These are phyloP conservation scores for Zaprionus davidi DNA, from an alignment of 1,140 invertebrate species.

Conservation along the genomic window DNA sequence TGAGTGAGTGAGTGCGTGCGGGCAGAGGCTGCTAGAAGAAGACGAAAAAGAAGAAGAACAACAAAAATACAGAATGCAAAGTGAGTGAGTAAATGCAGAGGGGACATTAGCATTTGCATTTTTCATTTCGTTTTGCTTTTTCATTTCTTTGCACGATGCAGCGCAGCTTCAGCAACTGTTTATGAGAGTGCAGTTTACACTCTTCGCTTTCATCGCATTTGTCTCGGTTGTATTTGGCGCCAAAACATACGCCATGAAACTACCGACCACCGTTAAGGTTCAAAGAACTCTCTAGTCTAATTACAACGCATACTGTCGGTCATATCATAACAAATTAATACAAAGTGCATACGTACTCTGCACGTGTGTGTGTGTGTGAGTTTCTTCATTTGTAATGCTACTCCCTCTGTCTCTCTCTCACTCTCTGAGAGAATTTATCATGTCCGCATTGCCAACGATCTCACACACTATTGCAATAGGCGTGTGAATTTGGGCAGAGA, in stretches of 20 bases:
- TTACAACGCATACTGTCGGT: constrained; percentile 55
- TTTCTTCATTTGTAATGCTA: not conserved
- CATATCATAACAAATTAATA: constrained; percentile 67
- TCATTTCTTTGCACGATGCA: constrained; percentile 24
- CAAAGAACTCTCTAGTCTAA: constrained; percentile 77
- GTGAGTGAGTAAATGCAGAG: constrained; percentile 36
- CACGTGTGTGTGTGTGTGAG: not conserved
- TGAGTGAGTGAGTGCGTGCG: constrained; percentile 38
- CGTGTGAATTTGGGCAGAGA: constrained; percentile 29
- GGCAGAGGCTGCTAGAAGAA: constrained; percentile 30
- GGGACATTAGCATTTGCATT: constrained; percentile 32
- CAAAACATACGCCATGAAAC: constrained; percentile 58
- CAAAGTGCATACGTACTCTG: not conserved
- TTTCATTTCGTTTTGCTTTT: constrained; percentile 40
- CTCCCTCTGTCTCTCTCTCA: constrained; percentile 18
- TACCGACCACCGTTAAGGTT: constrained; percentile 69
- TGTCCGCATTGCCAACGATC: constrained; percentile 74
- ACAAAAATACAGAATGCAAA: constrained; percentile 23
- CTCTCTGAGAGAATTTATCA: constrained; percentile 66
- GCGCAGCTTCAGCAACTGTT: constrained; percentile 44
- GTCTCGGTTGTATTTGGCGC: constrained; percentile 71
- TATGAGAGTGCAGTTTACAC: constrained; percentile 41
- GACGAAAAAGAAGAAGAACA: not conserved
- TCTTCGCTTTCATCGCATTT: constrained; percentile 46
- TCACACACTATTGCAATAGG: constrained; percentile 29